A percentile compares a stretch with the other conserved stretches of the same genome.
phyloP scores from a whole-genome alignment of 2,113 vertebrate genomes.

The Trichomycterus rosablanca region DNA sequence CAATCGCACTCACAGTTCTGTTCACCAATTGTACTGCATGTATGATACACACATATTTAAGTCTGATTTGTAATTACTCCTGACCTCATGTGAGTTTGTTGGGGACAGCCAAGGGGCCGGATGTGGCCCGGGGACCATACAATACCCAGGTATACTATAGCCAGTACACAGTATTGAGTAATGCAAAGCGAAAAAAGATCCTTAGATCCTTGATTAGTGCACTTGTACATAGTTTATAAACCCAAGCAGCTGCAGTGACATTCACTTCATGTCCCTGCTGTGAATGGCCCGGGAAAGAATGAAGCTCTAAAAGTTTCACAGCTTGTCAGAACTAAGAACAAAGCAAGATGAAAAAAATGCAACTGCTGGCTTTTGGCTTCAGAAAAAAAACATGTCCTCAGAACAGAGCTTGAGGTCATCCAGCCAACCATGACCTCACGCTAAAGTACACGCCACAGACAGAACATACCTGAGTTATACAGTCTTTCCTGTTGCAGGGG shows the following conservation, averaged over 20 bases:
- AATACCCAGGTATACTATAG: no score
- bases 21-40: no score
- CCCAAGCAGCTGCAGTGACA: constrained; percentile 34
- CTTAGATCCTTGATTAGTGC: no score
- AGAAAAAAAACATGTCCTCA: constrained; percentile 12
- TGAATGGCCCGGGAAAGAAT: not conserved
- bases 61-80: no score
- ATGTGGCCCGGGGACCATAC: no score
- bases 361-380: constrained; percentile 39
- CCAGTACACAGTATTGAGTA: no score
- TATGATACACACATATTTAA: no score
- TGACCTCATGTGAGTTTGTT: no score
- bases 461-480: constrained; percentile 41
- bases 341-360: constrained; percentile 46
- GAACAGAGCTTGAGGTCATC: constrained; percentile 42
- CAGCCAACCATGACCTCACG: constrained; percentile 32
- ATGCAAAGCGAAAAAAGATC: no score
- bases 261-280: constrained; percentile 32
- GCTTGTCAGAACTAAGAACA: constrained; percentile 57
- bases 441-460: constrained; percentile 16
- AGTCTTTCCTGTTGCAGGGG: constrained; percentile 25
- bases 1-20: no score
- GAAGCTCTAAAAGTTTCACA: constrained; percentile 48
- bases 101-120: no score
- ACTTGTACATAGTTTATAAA: constrained; percentile 1